Base-by-base conservation (phyloP, 2,113 vertebrate genomes). In the Pica pica region DNA sequence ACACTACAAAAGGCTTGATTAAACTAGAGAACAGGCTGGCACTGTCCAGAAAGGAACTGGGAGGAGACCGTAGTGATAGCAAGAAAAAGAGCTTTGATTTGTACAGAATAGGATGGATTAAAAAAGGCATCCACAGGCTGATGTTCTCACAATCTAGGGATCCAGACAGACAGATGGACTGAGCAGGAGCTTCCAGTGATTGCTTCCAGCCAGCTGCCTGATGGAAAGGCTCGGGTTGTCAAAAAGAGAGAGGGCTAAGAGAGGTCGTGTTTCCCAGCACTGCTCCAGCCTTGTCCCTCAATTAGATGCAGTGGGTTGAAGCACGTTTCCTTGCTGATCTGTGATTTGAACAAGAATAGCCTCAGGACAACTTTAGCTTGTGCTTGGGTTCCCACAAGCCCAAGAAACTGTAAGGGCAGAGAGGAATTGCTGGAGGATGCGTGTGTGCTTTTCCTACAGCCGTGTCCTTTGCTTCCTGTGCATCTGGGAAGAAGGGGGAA, bases 1-100 rank as follows among this genome's bases (percentile, higher is more conserved):
- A 80, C 76, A 71, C 86, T 91, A 84, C 70, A 96, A 95, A 95
- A 95, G 55, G 20, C 44, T 92, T 80, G 81, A 89, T 93, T 96
- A 89, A 97, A 95, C 68, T 55, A 16, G 46, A 68, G 52, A 80
- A 69, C 39, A 59, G 87, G 31, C 84, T 91, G 61, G 69, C 33
- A 27, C 26, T 39, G 46, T 80, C 83, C 49, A 35, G 59, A 68
- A 91, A 76, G 68, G 90, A 89, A 78, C 31, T 75, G 78, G 79
- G 71, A 86, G 87, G 26, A 87, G n/a, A 69, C 17, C 1, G 1
- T 16, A 31, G 70, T 7, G 49, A 65, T 55, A 85, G 37, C 0
- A 3, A 90, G 85, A 73, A 86, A 73, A 30, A 55, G 20, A 8
- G 42, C 41, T 95, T 93, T 78, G 90, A 93, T 89, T 80, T 91